These are phyloP conservation scores for Heliopora coerulea DNA, from an alignment of 92 coral and sea anemone species.

Conservation along the genomic window DNA sequence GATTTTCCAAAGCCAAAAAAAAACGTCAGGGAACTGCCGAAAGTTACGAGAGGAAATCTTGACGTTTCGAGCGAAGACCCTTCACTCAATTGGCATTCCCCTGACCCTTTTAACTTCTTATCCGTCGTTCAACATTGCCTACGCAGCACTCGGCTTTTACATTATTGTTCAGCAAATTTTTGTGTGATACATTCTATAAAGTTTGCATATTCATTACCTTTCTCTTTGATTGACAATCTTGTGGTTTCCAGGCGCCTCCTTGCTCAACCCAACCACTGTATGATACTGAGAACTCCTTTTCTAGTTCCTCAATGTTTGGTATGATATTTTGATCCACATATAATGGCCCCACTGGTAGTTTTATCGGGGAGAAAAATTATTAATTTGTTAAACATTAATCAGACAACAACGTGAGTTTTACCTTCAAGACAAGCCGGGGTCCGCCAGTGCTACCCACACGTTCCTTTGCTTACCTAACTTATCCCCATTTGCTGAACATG, in stretches of 20 bases:
- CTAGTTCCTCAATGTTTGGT: neutral
- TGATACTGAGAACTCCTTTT: neutral
- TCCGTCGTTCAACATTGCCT: too few species aligned
- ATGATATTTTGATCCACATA: neutral
- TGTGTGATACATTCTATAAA: too few species aligned
- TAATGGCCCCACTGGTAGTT: slow-evolving; percentile 6
- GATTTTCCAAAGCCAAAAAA: too few species aligned
- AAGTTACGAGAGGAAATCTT: too few species aligned
- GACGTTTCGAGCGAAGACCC: too few species aligned
- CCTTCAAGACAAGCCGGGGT: too few species aligned
- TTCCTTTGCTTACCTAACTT: slow-evolving; percentile 5
- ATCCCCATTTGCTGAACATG: slow-evolving; percentile 21
- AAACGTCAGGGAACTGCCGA: too few species aligned
- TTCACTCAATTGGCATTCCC: too few species aligned
- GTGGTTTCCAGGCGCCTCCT: slow-evolving; percentile 89
- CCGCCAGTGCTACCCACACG: neutral
- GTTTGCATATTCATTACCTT: neutral
- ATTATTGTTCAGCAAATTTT: too few species aligned
- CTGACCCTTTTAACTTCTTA: too few species aligned
- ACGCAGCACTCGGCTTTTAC: too few species aligned
- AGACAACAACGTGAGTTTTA: neutral
- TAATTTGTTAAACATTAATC: too few species aligned
- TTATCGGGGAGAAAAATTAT: neutral
- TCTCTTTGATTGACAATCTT: slow-evolving; percentile 70
- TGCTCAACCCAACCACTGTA: slow-evolving; percentile 67